These are phyloP conservation scores for Microtus ochrogaster DNA, from an alignment of 2,113 vertebrate species.

Conservation along the genomic window DNA sequence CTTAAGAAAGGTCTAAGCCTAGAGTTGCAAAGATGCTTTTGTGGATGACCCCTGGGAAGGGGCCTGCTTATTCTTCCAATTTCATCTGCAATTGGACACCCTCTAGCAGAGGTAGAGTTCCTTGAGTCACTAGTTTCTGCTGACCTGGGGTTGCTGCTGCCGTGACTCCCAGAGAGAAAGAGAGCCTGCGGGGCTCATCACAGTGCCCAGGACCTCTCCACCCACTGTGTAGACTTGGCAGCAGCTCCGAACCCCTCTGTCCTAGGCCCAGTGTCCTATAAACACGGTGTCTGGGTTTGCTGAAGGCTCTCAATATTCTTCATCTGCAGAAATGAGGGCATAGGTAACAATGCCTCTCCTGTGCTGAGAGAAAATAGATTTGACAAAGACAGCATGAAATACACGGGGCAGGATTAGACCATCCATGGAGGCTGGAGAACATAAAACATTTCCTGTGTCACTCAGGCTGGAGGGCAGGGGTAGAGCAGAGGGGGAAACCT, in stretches of 20 bases:
- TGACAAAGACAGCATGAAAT: conserved; percentile 65
- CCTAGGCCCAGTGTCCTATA: not conserved
- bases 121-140: not conserved
- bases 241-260: not conserved
- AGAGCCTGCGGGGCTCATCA: not conserved
- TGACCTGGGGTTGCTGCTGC: not conserved
- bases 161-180: not conserved
- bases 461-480: conserved; percentile 49
- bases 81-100: not conserved
- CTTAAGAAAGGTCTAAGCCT: not conserved
- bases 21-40: not conserved
- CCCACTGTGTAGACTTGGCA: not conserved
- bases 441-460: conserved; percentile 72
- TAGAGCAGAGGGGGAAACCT: conserved; percentile 69
- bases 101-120: not conserved
- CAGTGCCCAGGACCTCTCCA: not conserved
- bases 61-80: not conserved
- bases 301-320: not conserved
- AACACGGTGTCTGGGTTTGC: not conserved
- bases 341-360: not conserved
- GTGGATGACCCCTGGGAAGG: not conserved
- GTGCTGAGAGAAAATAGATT: not conserved
- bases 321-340: not conserved
- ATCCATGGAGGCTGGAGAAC: conserved; percentile 28
- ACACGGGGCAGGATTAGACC: conserved; percentile 64